phyloP scores from a whole-genome alignment of 2,888 invertebrate genomes.

The Uloborus plumipes region DNA sequence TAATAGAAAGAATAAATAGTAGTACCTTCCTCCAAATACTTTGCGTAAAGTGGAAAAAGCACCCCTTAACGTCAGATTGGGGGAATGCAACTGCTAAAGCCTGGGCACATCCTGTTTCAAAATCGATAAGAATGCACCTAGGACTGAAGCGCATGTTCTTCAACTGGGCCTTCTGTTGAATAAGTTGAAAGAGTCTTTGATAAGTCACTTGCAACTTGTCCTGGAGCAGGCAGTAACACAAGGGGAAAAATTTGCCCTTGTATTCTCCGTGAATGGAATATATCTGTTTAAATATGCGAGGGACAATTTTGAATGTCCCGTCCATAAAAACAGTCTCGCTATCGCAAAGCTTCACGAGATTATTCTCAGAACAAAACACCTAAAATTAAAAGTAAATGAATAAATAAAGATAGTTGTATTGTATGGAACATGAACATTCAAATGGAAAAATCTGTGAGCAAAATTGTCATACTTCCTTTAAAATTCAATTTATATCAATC shows the following conservation, averaged over 20 bases:
- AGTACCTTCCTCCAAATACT: neutral
- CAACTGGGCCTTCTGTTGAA: neutral
- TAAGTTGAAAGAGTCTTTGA: neutral
- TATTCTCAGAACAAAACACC: no score
- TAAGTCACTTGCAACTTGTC: neutral
- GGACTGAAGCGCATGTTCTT: neutral
- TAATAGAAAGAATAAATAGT: neutral
- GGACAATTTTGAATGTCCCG: neutral
- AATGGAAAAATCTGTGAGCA: no score
- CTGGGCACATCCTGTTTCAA: neutral
- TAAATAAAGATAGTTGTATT: no score
- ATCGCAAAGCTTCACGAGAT: no score
- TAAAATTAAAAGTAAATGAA: no score
- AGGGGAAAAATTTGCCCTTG: neutral
- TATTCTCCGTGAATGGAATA: neutral
- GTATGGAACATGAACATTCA: no score
- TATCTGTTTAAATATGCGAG: neutral
- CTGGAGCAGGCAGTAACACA: neutral
- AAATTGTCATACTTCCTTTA: no score
- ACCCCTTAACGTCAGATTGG: neutral
- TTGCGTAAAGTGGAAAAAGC: neutral
- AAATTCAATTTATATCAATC: no score
- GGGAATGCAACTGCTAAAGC: neutral
- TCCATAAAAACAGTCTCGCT: neutral
- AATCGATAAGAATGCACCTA: neutral